Base-by-base conservation (phyloP, 1,140 invertebrate genomes). In the Ericerus pela region DNA sequence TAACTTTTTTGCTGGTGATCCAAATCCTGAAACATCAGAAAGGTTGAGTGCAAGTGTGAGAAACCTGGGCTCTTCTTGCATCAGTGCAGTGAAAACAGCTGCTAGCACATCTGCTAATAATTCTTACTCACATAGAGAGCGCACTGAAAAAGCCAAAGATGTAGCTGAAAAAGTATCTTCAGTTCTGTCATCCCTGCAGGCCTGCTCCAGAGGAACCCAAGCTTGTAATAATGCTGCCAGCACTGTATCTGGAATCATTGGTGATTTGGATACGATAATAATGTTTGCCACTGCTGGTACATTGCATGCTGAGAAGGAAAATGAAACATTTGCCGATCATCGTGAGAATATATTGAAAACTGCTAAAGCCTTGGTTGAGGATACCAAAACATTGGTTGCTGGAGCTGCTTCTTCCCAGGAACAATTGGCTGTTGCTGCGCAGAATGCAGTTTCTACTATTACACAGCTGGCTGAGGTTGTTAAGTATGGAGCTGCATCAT, bases 201-300 rank as follows among this genome's bases (percentile, higher is more conserved):
- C 90, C 0, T 90, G 91, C 0, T 92, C 92, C 0, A 76, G 88
- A n/a, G 95, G 95, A 33, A 98, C 94, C 0, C 95, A 89, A 69
- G 96, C 95, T 1, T 98, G 96, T 66, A 97, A 98, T 59, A 96
- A 97, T 73, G 95, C 96, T 0, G 92, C 92, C 0, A 92, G 88
- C 64, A 97, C 95, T 1, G 93, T 99, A 18, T 92, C 88, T 14
- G 96, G 94, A 54, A 99, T 99, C 60, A 96, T 99, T 61, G 94
- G 87, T 0, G 96, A 99, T 70, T 73, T 99, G 27, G 95, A 99
- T 66, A 99, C 96, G 4, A 98, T 94, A 2, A 99, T 99, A 53
- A 88, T 99, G 83, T 99, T 99, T 72, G 96, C 96, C n/a, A 96
- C 92, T 1, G 93, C 95, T 14, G 96, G 94, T 3, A 96, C 95